Evolutionary conservation across 2,888 invertebrate genomes (phyloP), one percentile per base, ranked within the genome.

Genomic region (Timema cristinae): DNA sequence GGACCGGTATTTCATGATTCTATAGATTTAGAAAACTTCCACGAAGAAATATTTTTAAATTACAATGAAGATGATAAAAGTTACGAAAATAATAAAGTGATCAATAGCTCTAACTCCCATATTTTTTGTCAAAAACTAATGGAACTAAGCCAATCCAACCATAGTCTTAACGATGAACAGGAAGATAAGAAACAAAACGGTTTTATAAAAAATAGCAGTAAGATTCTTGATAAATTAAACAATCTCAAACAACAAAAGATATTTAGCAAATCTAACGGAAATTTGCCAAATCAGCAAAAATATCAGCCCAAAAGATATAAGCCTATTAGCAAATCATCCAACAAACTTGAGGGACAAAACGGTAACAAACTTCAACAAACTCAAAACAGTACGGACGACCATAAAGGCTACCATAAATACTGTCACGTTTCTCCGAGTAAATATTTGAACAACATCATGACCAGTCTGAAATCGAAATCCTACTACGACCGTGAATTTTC

Each of bases 71-170:
- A 63, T 50, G 51, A 50, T 47, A 61, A 6, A 47, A 69, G 63
- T 15, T n/a, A 15, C 7, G 32, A 16, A 0, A 56, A 69, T 47
- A 32, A 69, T 6, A 69, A 69, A 50, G 49, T 63, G 9, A 9
- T 69, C 15, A 69, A 63, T 16, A 61, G 69, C 8, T 69, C 69
- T 10, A 69, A 69, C 50, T 61, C 69, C 6, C 63, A 69, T 50
- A 50, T 69, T 63, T 63, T 69, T 5, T 63, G 63, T 47, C 69
- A 69, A 47, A 69, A 69, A 50, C 69, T 69, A n/a, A 63, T 69
- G 56, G 50, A 56, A 10, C 15, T 69, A 47, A 63, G 63, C 32
- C 61, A 69, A 32, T 69, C 69, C 5, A 61, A 59, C 15, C 47
- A 61, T 51, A 69, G 50, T 47, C 6, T 13, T 7, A 50, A 69